Evolutionary conservation across 2,888 invertebrate species (phyloP).

Genomic region (Dorcus parallelipipedus): DNA sequence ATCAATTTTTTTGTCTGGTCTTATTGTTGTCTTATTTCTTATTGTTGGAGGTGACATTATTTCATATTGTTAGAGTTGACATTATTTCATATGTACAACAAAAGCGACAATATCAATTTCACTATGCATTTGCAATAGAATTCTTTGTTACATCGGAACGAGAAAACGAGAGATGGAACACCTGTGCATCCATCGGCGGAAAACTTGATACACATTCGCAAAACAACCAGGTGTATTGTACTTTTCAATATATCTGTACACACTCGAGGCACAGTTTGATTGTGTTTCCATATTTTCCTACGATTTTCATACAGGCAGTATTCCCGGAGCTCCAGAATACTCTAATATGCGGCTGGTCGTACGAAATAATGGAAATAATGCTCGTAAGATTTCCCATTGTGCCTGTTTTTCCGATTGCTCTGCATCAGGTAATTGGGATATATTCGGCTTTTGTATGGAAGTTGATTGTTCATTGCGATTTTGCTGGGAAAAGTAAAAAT

Average conservation of each 20-base stretch:
- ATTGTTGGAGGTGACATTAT: too few species aligned
- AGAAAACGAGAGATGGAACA: background rate
- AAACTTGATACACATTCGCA: background rate
- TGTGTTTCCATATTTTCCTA: background rate
- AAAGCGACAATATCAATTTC: background rate
- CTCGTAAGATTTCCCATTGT: background rate
- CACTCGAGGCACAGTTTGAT: background rate
- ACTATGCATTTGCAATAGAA: background rate
- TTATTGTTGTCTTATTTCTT: too few species aligned
- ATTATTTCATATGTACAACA: too few species aligned
- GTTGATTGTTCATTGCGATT: too few species aligned
- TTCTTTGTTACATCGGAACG: background rate
- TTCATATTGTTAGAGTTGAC: too few species aligned
- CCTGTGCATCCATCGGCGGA: background rate
- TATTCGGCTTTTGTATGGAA: background rate
- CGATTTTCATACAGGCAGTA: background rate
- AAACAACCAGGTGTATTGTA: conserved; percentile 1
- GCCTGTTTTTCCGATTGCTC: background rate
- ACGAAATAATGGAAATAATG: conserved; percentile 1
- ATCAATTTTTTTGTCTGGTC: too few species aligned
- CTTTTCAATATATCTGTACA: conserved; percentile 2
- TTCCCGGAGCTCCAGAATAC: background rate
- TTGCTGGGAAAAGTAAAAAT: too few species aligned
- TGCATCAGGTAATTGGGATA: background rate
- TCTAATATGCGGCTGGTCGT: background rate